Conservation (phyloP, 2,888 invertebrate genomes). For the Hypomecis atomaria region DNA sequence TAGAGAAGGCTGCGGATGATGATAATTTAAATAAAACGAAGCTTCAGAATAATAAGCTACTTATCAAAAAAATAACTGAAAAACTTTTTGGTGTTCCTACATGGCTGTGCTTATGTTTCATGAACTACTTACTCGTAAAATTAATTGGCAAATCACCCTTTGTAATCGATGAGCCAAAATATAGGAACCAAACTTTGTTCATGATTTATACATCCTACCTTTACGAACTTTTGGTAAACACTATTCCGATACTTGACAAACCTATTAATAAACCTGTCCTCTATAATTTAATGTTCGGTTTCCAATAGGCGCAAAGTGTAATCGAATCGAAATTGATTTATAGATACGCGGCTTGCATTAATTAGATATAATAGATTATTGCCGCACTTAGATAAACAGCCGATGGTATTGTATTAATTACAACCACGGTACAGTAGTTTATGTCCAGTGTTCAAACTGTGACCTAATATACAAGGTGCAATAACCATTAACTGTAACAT, state of each 20-base stretch:
- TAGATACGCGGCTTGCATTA: conserved; percentile 28
- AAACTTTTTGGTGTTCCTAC: too few species aligned
- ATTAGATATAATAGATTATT: conserved; percentile 32
- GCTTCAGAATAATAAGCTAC: too few species aligned
- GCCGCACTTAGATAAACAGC: conserved; percentile 27
- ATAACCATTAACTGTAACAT: conserved; percentile 41
- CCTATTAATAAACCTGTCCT: conserved; percentile 37
- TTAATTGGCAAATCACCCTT: conserved; percentile 41
- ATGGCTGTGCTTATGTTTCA: not conserved
- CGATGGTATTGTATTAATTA: conserved; percentile 32
- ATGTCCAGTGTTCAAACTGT: conserved; percentile 34
- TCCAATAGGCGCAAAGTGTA: conserved; percentile 30
- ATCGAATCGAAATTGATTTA: conserved; percentile 36
- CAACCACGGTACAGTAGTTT: conserved; percentile 33
- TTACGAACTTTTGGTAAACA: conserved; percentile 49
- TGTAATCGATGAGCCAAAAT: conserved; percentile 54
- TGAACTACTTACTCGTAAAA: conserved; percentile 3
- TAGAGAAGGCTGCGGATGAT: too few species aligned
- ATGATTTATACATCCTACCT: conserved; percentile 60
- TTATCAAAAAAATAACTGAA: too few species aligned
- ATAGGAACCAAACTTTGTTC: conserved; percentile 56
- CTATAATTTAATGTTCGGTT: conserved; percentile 34
- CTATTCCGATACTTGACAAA: conserved; percentile 46
- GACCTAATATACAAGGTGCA: conserved; percentile 36
- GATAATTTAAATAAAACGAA: too few species aligned